phyloP scores from a whole-genome alignment of 2,888 invertebrate genomes.

The Polyommatus iphigenia region DNA sequence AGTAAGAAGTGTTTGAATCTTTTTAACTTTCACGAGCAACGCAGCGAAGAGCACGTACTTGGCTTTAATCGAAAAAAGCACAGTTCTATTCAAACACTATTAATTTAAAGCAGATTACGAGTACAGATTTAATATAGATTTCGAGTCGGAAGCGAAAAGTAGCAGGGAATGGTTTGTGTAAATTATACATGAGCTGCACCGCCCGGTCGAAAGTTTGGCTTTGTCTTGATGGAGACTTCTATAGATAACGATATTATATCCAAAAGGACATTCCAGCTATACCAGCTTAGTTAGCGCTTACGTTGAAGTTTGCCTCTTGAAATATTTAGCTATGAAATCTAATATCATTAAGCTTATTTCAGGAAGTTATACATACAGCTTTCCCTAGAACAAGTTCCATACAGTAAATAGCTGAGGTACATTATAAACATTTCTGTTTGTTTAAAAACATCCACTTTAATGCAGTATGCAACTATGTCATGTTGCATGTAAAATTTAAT shows the following conservation, averaged over 20 bases:
- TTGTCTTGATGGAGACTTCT: slow-evolving; percentile 24
- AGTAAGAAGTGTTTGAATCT: not conserved
- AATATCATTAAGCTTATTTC: not conserved
- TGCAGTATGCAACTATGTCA: not conserved
- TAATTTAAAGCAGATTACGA: slow-evolving; percentile 21
- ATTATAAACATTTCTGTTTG: not conserved
- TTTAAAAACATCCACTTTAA: not conserved
- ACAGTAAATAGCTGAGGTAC: not conserved
- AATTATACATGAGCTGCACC: slow-evolving; percentile 24
- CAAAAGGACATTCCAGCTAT: slow-evolving; percentile 1
- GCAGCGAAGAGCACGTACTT: slow-evolving; percentile 9
- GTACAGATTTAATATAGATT: slow-evolving; percentile 21
- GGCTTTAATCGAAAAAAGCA: slow-evolving; percentile 10
- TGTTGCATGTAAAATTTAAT: not conserved
- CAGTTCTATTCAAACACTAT: slow-evolving; percentile 11
- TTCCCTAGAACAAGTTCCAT: not conserved
- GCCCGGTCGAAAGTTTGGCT: slow-evolving; percentile 19
- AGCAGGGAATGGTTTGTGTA: slow-evolving; percentile 17
- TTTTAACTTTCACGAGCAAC: not conserved
- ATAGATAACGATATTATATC: slow-evolving; percentile 21
- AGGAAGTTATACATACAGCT: not conserved
- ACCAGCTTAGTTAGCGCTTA: slow-evolving; percentile 5
- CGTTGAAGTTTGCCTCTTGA: not conserved
- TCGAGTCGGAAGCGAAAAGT: slow-evolving; percentile 14
- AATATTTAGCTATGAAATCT: slow-evolving; percentile 1